phyloP scores from a whole-genome alignment of 2,113 vertebrate species.

The Mustelus asterias region DNA sequence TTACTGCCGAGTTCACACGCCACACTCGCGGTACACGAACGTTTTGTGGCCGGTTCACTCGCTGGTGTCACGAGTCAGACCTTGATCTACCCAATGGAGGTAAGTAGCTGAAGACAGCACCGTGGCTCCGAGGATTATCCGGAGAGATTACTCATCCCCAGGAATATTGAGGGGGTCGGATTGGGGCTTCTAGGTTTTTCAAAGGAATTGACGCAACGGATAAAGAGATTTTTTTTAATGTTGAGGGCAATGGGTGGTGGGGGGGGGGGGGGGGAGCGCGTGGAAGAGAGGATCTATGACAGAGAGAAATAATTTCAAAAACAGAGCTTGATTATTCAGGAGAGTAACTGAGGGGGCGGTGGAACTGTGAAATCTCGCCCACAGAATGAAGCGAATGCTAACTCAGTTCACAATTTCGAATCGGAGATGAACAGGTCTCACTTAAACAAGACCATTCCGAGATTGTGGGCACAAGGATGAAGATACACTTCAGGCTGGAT shows the following conservation, averaged over 20 bases:
- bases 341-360: background rate
- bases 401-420: background rate
- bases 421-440: background rate
- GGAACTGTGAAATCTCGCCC: background rate
- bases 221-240: too few species aligned
- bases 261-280: too few species aligned
- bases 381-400: background rate
- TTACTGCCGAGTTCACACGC: slow-evolving; percentile 64
- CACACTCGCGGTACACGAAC: slow-evolving; percentile 65
- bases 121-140: background rate
- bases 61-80: slow-evolving; percentile 81
- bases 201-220: background rate
- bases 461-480: background rate
- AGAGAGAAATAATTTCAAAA: background rate
- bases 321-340: background rate
- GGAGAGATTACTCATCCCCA: background rate
- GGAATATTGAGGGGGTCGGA: background rate
- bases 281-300: background rate
- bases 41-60: slow-evolving; percentile 75
- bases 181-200: background rate
- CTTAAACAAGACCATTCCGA: too few species aligned
- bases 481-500: background rate
- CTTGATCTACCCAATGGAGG: slow-evolving; percentile 35
- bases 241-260: background rate
- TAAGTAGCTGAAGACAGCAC: background rate